Evolutionary conservation across 2,113 vertebrate genomes (phyloP).

Genomic region (Dipodomys merriami): DNA sequence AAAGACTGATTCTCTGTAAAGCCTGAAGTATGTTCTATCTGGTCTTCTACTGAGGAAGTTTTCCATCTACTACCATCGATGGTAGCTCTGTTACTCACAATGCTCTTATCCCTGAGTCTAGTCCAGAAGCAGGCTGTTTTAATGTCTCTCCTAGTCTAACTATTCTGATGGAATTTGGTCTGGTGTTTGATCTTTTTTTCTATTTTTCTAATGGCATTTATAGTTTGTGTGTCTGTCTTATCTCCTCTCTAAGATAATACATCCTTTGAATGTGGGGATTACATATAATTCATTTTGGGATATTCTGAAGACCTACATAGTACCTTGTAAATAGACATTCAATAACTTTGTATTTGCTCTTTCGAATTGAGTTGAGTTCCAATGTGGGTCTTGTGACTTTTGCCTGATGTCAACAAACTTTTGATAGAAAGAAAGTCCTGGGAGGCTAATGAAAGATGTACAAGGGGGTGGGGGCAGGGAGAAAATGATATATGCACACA

Average conservation of each 20-base stretch:
- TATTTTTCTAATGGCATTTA: neutral
- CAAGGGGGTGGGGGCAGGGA: neutral
- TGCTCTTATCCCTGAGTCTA: neutral
- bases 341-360: conserved; percentile 69
- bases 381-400: conserved; percentile 59
- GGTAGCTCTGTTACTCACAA: neutral
- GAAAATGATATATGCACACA: neutral
- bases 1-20: neutral
- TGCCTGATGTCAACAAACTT: conserved; percentile 51
- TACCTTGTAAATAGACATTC: conserved; percentile 67
- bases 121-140: neutral
- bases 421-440: conserved; percentile 25
- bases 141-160: neutral
- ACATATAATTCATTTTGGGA: conserved; percentile 53
- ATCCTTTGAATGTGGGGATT: conserved; percentile 42
- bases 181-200: conserved; percentile 23
- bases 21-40: neutral
- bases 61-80: neutral
- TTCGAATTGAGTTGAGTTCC: conserved; percentile 51
- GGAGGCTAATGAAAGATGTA: neutral
- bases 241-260: conserved; percentile 24
- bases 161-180: neutral
- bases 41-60: neutral
- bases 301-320: conserved; percentile 48
- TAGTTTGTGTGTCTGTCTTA: conserved; percentile 28